phyloP scores from a whole-genome alignment of 2,888 invertebrate species.

The Pollenia labialis region DNA sequence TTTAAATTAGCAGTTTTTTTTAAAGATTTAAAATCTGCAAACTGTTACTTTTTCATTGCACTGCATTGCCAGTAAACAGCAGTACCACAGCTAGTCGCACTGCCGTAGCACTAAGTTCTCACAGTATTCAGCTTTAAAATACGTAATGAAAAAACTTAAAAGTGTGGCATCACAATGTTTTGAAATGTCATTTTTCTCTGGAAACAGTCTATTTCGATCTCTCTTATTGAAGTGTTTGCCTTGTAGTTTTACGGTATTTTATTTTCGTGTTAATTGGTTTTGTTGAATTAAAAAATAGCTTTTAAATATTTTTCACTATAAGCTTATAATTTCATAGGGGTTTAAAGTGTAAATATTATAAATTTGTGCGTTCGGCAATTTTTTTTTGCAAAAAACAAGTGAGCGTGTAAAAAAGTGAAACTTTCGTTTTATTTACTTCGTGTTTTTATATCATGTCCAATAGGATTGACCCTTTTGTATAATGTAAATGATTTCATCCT shows the following conservation, averaged over 20 bases:
- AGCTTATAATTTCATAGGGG: too few relatives aligned
- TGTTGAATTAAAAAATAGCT: background rate
- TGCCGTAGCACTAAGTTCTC: background rate
- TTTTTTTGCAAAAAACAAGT: too few relatives aligned
- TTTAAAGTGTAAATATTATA: too few relatives aligned
- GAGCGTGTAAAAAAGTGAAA: background rate
- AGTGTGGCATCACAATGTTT: slow-evolving; percentile 36
- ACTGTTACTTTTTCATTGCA: too few relatives aligned
- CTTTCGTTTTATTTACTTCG: background rate
- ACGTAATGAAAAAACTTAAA: background rate
- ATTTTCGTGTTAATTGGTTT: background rate
- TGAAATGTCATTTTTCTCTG: slow-evolving; percentile 22
- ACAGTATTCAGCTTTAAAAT: slow-evolving; percentile 26
- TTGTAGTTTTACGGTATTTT: background rate
- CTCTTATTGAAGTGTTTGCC: slow-evolving; percentile 25
- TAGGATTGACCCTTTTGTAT: too few relatives aligned
- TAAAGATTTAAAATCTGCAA: too few relatives aligned
- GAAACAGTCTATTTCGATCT: slow-evolving; percentile 29
- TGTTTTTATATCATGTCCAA: background rate
- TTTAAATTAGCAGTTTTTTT: too few relatives aligned
- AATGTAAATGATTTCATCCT: too few relatives aligned
- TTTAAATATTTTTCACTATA: too few relatives aligned
- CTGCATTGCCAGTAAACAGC: background rate
- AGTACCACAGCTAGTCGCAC: background rate
- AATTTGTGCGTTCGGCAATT: too few relatives aligned